Conservation (phyloP, 23 tunicate species). For the Trididemnum clinides region DNA sequence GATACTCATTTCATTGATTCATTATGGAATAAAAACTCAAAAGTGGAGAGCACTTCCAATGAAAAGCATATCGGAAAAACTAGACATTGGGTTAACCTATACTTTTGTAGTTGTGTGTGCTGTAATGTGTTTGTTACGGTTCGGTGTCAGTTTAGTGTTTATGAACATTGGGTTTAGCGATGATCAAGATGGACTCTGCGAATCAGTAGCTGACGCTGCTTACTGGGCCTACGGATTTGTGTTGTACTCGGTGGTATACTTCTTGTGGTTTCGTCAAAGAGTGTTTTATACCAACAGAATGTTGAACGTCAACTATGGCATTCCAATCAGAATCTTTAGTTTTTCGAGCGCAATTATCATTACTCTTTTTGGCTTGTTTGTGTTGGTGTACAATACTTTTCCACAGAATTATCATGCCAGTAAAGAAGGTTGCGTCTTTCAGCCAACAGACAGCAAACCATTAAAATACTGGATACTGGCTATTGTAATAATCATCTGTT, state of each 20-base stretch:
- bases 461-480: neutral
- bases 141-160: neutral
- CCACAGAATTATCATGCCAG: slow-evolving; percentile 32
- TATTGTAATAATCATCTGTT: slow-evolving; percentile 2
- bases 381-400: neutral
- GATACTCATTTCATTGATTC: slow-evolving; percentile 21
- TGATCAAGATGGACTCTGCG: slow-evolving; percentile 16
- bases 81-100: neutral
- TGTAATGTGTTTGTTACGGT: slow-evolving; percentile 20
- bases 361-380: slow-evolving; percentile 3
- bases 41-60: neutral
- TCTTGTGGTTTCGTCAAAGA: slow-evolving; percentile 67
- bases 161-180: slow-evolving; percentile 21
- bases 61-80: neutral
- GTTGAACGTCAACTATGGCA: slow-evolving; percentile 17
- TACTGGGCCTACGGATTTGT: slow-evolving; percentile 34
- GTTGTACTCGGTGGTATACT: slow-evolving; percentile 1
- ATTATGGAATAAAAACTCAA: slow-evolving; percentile 32
- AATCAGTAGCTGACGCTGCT: slow-evolving; percentile 36
- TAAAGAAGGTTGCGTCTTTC: slow-evolving; percentile 16
- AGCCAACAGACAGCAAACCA: neutral
- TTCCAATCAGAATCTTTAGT: slow-evolving; percentile 9
- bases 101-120: slow-evolving; percentile 35
- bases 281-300: slow-evolving; percentile 47
- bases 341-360: slow-evolving; percentile 24